phyloP scores from a whole-genome alignment of 2,888 invertebrate species.

The Zhuqinia jingwanae region DNA sequence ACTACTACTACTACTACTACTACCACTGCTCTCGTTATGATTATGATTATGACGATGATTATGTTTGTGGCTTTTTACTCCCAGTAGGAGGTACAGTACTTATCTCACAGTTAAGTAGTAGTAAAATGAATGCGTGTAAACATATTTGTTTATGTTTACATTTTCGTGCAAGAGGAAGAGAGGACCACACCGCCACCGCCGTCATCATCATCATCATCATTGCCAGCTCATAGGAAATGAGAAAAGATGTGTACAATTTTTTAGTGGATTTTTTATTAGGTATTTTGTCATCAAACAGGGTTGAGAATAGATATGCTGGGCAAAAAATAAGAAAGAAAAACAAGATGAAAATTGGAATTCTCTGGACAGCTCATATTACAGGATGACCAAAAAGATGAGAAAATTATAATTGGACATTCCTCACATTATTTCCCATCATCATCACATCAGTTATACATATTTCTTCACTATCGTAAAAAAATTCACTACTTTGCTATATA shows the following conservation, averaged over 20 bases:
- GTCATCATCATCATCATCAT: neutral
- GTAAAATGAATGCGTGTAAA: neutral
- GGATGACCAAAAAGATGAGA: neutral
- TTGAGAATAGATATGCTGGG: conserved; percentile 3
- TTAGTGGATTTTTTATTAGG: conserved; percentile 8
- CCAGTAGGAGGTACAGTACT: conserved; percentile 39
- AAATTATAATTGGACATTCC: conserved; percentile 61
- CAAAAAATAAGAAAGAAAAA: no score
- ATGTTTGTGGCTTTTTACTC: conserved; percentile 63
- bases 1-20: no score
- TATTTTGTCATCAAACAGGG: conserved; percentile 22
- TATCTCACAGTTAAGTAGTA: conserved; percentile 13
- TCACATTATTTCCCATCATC: conserved; percentile 43
- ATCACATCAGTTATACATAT: neutral
- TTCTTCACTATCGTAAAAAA: no score
- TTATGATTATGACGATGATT: conserved; percentile 63
- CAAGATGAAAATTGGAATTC: conserved; percentile 32
- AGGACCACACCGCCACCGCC: conserved; percentile 16
- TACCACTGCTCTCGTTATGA: conserved; percentile 42
- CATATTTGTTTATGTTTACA: conserved; percentile 2
- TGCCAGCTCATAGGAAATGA: no score
- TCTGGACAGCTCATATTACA: no score
- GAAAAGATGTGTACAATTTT: neutral
- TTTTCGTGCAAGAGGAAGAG: neutral
- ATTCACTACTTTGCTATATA: no score